These are phyloP conservation scores for Ditylenchus weischeri DNA, from an alignment of 2,888 invertebrate species.

Conservation along the genomic window DNA sequence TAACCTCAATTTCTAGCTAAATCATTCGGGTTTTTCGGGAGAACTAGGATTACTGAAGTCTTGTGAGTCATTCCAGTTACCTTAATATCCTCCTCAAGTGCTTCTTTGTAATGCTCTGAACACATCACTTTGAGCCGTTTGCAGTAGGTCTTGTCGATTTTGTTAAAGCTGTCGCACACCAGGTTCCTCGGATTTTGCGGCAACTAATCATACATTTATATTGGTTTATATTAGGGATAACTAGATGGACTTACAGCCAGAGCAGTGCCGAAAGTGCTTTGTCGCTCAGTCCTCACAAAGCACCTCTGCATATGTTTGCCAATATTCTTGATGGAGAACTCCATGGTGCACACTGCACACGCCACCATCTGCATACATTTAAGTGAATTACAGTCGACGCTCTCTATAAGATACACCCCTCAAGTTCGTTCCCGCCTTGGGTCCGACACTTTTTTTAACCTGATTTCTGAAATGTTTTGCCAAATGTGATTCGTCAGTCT, in stretches of 20 bases:
- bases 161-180: constrained; percentile 93
- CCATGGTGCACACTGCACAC: constrained; percentile 23
- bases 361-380: constrained; percentile 16
- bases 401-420: too few species aligned
- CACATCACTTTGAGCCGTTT: constrained; percentile 89
- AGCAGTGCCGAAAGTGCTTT: constrained; percentile 41
- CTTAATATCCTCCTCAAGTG: constrained; percentile 16
- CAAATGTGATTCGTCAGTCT: too few species aligned
- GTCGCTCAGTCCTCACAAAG: constrained; percentile 45
- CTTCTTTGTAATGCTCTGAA: constrained; percentile 84
- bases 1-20: too few species aligned
- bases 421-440: too few species aligned
- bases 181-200: constrained; percentile 68
- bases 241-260: constrained; percentile 13
- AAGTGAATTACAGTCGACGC: too few species aligned
- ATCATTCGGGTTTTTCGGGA: too few species aligned
- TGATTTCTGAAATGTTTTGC: too few species aligned
- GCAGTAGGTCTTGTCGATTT: constrained; percentile 77
- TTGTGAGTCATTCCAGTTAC: background rate
- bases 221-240: background rate
- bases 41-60: too few species aligned
- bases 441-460: too few species aligned
- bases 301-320: constrained; percentile 47
- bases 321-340: constrained; percentile 21
- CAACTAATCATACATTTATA: constrained; percentile 19